A percentile compares a stretch with the other conserved stretches of the same genome.
Conservation (phyloP, 2,888 invertebrate species). For the Spicauda simplicius region DNA sequence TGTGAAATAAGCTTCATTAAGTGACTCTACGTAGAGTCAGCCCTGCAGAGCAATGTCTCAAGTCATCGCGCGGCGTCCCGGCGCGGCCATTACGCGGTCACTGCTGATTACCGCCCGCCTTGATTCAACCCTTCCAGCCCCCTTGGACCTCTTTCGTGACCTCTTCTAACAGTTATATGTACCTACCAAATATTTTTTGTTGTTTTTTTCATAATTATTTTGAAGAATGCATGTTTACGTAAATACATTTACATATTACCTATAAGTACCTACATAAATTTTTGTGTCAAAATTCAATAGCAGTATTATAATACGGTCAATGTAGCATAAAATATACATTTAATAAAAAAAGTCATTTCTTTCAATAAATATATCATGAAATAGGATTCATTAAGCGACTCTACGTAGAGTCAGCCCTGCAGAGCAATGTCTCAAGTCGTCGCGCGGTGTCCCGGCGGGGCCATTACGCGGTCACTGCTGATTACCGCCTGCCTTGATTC, state of each 20-base stretch:
- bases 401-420: slow-evolving; percentile 56
- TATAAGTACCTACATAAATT: too few species aligned
- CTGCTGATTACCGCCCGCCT: slow-evolving; percentile 81
- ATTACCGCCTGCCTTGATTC: slow-evolving; percentile 81
- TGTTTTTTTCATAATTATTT: too few species aligned
- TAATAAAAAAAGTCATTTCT: too few species aligned
- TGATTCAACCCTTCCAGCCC: slow-evolving; percentile 74
- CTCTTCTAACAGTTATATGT: slow-evolving; percentile 38
- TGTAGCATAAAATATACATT: too few species aligned
- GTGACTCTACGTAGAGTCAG: slow-evolving; percentile 44
- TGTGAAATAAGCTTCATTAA: too few species aligned
- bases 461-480: slow-evolving; percentile 84
- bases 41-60: slow-evolving; percentile 65
- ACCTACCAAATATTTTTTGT: background rate
- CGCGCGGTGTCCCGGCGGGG: slow-evolving; percentile 67
- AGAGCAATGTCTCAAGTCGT: slow-evolving; percentile 64
- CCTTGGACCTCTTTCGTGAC: slow-evolving; percentile 46
- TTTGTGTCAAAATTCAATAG: too few species aligned
- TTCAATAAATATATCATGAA: too few species aligned
- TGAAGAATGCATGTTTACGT: too few species aligned
- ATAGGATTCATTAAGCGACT: too few species aligned
- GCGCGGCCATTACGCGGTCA: slow-evolving; percentile 82
- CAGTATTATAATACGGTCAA: too few species aligned
- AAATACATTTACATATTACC: too few species aligned
- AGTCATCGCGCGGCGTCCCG: slow-evolving; percentile 68